These are phyloP conservation scores for Stegophylla sp. DNA, from an alignment of 2,888 invertebrate species.

Conservation along the genomic window DNA sequence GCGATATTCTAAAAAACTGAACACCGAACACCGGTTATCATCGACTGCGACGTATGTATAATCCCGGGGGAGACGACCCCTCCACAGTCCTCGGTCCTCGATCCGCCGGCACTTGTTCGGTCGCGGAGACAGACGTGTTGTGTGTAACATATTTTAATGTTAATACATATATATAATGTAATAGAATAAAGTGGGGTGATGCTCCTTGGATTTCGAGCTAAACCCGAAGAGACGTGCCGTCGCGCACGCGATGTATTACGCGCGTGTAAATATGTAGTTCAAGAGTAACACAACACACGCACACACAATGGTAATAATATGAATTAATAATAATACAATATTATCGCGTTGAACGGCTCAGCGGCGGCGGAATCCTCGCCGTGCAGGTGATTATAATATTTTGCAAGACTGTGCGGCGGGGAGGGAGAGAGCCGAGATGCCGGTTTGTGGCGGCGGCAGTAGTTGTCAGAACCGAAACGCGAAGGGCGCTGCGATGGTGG, in stretches of 20 bases:
- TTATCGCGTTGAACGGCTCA: not conserved
- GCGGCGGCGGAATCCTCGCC: too few species aligned
- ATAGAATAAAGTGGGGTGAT: slow-evolving; percentile 2
- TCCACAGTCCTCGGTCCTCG: not conserved
- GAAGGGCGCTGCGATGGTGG: slow-evolving; percentile 20
- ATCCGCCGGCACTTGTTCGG: not conserved
- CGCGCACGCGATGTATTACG: not conserved
- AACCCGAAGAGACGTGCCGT: slow-evolving; percentile 20
- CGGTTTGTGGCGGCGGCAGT: not conserved
- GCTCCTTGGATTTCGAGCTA: slow-evolving; percentile 38
- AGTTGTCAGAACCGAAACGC: not conserved
- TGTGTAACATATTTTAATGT: too few species aligned
- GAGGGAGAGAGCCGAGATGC: not conserved
- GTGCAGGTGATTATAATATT: not conserved
- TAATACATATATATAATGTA: too few species aligned
- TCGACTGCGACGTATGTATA: not conserved
- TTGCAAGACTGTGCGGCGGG: not conserved
- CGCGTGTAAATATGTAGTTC: slow-evolving; percentile 27
- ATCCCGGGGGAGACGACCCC: not conserved
- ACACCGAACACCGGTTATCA: too few species aligned
- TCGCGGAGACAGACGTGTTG: too few species aligned
- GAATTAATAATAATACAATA: too few species aligned
- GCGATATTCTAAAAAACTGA: too few species aligned
- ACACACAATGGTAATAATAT: too few species aligned
- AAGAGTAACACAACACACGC: slow-evolving; percentile 26